phyloP scores from a whole-genome alignment of 2,113 vertebrate species.

The Saimiri boliviensis region DNA sequence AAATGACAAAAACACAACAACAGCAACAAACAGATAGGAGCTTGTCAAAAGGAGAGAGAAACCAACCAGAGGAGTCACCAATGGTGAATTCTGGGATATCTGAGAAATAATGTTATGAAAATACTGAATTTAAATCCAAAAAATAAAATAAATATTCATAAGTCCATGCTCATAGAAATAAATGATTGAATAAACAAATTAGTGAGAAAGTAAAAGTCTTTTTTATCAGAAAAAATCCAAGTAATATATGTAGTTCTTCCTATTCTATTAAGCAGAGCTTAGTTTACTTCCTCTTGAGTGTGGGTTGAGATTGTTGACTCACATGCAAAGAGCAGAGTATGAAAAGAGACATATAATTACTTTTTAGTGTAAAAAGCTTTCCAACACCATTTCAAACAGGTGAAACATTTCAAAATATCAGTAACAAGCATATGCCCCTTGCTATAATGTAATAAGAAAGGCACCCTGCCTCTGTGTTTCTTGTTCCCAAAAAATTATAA shows the following conservation, averaged over 20 bases:
- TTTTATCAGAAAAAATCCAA: background rate
- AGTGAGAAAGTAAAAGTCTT: background rate
- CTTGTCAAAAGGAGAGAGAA: background rate
- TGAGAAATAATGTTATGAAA: background rate
- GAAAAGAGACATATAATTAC: background rate
- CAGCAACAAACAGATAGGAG: background rate
- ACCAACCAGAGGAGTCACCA: fast-evolving
- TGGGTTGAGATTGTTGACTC: background rate
- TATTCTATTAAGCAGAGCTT: background rate
- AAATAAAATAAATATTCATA: background rate
- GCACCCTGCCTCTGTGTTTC: background rate
- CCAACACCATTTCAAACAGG: background rate
- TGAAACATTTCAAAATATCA: background rate
- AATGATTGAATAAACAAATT: background rate
- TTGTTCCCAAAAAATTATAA: background rate
- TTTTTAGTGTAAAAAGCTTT: background rate
- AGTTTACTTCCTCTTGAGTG: background rate
- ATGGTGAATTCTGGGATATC: background rate
- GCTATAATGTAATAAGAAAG: background rate
- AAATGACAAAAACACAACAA: background rate
- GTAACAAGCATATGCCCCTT: background rate
- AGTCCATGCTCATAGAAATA: background rate
- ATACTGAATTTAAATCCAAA: background rate
- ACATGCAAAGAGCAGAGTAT: background rate
- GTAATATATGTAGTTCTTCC: background rate